Conservation (phyloP, 2,113 vertebrate genomes). For the Myiozetetes cayanensis region DNA sequence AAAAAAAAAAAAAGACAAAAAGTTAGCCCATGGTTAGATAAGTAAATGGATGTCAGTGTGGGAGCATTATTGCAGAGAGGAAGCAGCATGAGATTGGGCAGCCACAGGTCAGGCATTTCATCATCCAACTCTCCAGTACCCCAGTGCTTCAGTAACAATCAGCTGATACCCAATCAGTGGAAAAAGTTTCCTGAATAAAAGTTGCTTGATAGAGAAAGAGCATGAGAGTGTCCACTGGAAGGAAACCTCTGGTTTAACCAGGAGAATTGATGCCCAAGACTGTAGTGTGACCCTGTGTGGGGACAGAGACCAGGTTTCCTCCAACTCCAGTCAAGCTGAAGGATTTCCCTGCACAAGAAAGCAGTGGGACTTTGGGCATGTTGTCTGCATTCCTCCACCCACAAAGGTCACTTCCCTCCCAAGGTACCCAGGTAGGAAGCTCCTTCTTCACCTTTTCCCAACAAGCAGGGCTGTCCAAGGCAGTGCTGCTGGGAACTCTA, state of each 20-base stretch:
- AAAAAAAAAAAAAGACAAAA: neutral
- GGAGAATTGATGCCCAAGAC: neutral
- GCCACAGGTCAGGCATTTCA: neutral
- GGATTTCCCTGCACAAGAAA: neutral
- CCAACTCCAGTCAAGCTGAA: neutral
- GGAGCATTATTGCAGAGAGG: neutral
- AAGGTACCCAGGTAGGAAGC: accelerated
- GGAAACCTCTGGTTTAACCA: neutral
- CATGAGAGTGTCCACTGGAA: neutral
- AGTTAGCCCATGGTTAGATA: neutral
- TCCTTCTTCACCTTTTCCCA: neutral
- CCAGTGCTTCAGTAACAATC: neutral
- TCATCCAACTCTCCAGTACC: neutral
- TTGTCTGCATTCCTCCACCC: neutral
- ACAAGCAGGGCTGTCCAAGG: neutral
- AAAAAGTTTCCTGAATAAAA: neutral
- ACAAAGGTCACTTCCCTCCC: accelerated
- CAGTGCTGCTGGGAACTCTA: neutral
- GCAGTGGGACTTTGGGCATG: accelerated
- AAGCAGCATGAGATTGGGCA: neutral
- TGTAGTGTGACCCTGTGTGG: neutral
- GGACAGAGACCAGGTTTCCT: accelerated
- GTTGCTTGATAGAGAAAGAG: neutral
- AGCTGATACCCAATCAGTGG: neutral
- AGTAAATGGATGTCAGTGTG: neutral